phyloP scores from a whole-genome alignment of 2,797 vertebrate genomes.

The Danio kyathit region DNA sequence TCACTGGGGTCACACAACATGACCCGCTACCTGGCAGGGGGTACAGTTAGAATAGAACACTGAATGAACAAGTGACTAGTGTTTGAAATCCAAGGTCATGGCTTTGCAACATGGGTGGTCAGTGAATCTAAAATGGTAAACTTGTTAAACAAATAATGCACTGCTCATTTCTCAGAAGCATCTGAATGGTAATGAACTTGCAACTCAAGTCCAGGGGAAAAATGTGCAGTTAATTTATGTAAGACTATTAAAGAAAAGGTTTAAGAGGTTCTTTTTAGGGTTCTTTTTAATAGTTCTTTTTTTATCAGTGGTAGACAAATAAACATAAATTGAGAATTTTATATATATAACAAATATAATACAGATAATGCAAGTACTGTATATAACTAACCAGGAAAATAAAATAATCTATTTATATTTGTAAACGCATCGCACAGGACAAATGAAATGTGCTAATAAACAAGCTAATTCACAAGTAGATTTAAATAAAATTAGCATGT shows the following conservation, averaged over 20 bases:
- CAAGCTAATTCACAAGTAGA: too few relatives aligned
- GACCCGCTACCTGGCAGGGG: conserved; percentile 54
- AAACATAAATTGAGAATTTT: too few relatives aligned
- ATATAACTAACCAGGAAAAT: too few relatives aligned
- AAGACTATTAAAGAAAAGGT: too few relatives aligned
- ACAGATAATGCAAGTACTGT: too few relatives aligned
- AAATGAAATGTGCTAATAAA: too few relatives aligned
- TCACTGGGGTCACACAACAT: conserved; percentile 64
- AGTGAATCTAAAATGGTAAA: conserved; percentile 15
- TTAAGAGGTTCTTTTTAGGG: background rate
- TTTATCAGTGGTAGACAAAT: background rate
- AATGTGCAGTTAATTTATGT: too few relatives aligned
- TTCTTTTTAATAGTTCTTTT: too few relatives aligned
- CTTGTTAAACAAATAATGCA: background rate
- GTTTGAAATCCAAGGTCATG: conserved; percentile 43
- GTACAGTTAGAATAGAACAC: conserved; percentile 42
- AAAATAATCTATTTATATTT: too few relatives aligned
- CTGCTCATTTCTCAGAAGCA: background rate
- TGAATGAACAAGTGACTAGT: conserved; percentile 58
- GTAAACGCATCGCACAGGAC: too few relatives aligned
- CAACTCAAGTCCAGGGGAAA: background rate
- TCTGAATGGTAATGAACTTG: background rate
- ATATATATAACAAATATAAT: too few relatives aligned
- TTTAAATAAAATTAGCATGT: too few relatives aligned
- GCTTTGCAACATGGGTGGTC: conserved; percentile 63